Evolutionary conservation across 2,888 invertebrate species (phyloP).

Genomic region (Diarsia rubi): DNA sequence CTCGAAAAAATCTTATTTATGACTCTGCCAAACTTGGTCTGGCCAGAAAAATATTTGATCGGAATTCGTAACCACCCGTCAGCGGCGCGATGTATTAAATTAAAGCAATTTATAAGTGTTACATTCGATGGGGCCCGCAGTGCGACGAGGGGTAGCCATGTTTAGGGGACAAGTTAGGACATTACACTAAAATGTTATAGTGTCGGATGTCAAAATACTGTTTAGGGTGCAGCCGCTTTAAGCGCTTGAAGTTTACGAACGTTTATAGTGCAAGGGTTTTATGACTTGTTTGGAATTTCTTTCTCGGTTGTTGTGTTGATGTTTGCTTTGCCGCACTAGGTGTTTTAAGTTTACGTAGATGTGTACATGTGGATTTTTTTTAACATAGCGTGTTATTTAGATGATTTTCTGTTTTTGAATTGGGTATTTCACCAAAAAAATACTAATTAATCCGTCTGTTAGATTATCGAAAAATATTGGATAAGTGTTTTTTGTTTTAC

Average conservation of each 20-base stretch:
- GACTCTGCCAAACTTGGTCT: constrained; percentile 68
- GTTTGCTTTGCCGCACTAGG: not conserved
- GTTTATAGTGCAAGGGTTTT: not conserved
- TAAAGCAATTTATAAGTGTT: constrained; percentile 87
- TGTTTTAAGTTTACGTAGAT: not conserved
- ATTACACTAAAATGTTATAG: constrained; percentile 70
- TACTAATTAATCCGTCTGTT: too few species aligned
- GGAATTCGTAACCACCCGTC: constrained; percentile 70
- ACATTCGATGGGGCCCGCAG: constrained; percentile 75
- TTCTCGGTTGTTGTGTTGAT: not conserved
- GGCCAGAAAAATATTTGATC: constrained; percentile 75
- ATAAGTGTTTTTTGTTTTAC: too few species aligned
- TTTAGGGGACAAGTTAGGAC: constrained; percentile 68
- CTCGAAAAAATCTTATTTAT: constrained; percentile 71
- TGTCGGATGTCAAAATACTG: constrained; percentile 67
- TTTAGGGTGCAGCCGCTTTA: constrained; percentile 58
- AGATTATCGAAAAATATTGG: too few species aligned
- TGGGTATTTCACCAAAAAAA: too few species aligned
- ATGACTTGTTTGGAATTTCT: not conserved
- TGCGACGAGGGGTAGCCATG: constrained; percentile 72
- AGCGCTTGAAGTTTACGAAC: constrained; percentile 40
- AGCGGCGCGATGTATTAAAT: constrained; percentile 82
- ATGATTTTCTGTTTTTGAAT: not conserved
- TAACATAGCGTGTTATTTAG: too few species aligned
- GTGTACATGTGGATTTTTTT: too few species aligned